Evolutionary conservation across 1,140 invertebrate genomes (phyloP), one percentile per base, ranked within the genome.

Genomic region (Scylla paramamosain): DNA sequence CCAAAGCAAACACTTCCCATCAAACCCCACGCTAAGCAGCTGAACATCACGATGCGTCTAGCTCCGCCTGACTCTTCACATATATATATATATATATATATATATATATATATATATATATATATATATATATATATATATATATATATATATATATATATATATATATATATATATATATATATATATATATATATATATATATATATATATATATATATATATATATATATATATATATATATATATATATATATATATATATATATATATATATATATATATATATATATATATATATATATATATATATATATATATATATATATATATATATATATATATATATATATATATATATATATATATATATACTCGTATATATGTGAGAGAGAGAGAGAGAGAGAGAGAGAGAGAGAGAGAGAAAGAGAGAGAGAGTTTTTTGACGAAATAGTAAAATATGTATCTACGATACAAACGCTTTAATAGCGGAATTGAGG

Each of bases 71-170:
- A n/a, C n/a, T n/a, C n/a, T n/a, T n/a, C n/a, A n/a, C n/a, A n/a
- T n/a, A n/a, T n/a, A n/a, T n/a, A 77, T 77, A 77, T 77, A 77
- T 77, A 77, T 77, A n/a, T 77, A 77, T 77, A 77, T 77, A 77
- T 77, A 77, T 77, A 77, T 77, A n/a, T 77, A 77, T 77, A 77
- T 77, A 77, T 77, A 77, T 77, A 77, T 77, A 77, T 77, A n/a
- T 77, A 77, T 77, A 77, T 77, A 77, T 77, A 77, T 77, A n/a
- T 77, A 77, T 77, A 77, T 77, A 77, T 77, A 77, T 77, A 77
- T 77, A 77, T 77, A 77, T 77, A 77, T 77, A 77, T 77, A 77
- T 77, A n/a, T 77, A 77, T 77, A 77, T 77, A 77, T 77, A 77
- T 77, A 77, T 77, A 77, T 77, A 77, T 77, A n/a, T 77, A 77